Evolutionary conservation across 2,113 vertebrate genomes (phyloP).

Genomic region (Prionailurus bengalensis): DNA sequence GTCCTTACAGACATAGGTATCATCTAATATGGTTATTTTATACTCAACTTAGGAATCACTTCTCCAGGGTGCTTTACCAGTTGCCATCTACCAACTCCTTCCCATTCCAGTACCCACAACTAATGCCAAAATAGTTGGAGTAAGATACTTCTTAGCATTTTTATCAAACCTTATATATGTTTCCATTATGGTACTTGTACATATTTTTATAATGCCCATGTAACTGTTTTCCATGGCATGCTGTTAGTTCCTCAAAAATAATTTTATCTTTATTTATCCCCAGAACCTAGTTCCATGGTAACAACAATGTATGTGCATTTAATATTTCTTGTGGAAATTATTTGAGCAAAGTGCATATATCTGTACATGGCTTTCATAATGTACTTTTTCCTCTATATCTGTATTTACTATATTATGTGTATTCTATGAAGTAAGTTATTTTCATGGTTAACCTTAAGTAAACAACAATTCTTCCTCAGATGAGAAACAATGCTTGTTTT

Average conservation of each 20-base stretch:
- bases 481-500: neutral
- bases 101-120: too few species aligned
- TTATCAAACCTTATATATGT: neutral
- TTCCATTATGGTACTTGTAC: neutral
- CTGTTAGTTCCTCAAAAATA: neutral
- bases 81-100: neutral
- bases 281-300: neutral
- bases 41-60: neutral
- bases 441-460: constrained; percentile 39
- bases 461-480: neutral
- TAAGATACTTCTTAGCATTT: neutral
- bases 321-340: neutral
- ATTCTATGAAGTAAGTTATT: neutral
- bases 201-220: neutral
- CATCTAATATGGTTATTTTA: neutral
- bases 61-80: neutral
- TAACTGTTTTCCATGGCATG: neutral
- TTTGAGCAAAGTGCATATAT: neutral
- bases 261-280: neutral
- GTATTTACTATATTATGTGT: neutral
- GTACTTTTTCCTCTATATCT: neutral
- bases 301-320: neutral
- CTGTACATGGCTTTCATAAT: neutral
- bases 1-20: neutral
- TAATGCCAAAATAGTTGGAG: neutral